A percentile compares a stretch with the other conserved stretches of the same genome.
Conservation (phyloP, 2,797 vertebrate genomes). For the Semaprochilodus insignis region DNA sequence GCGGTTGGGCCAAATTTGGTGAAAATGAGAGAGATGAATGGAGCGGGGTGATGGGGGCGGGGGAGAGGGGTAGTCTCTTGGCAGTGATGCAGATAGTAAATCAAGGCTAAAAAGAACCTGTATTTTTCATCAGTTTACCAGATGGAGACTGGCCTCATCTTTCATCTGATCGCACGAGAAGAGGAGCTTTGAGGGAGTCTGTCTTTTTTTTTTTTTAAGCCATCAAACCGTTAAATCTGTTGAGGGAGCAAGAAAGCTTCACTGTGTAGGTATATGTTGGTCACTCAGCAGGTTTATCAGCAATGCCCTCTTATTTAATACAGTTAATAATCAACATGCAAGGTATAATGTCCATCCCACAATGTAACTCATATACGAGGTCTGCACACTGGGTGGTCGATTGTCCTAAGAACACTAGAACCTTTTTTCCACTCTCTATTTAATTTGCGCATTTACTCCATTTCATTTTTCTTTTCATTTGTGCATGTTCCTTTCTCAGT, state of each 20-base stretch:
- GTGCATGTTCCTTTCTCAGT: too few relatives aligned
- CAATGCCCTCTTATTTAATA: too few relatives aligned
- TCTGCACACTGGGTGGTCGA: too few relatives aligned
- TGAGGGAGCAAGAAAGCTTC: conserved; percentile 6
- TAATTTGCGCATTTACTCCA: too few relatives aligned
- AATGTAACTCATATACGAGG: too few relatives aligned
- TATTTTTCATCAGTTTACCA: conserved; percentile 66
- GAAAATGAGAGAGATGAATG: conserved; percentile 65
- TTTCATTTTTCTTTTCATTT: too few relatives aligned
- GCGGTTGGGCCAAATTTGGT: conserved; percentile 58
- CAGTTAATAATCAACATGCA: too few relatives aligned
- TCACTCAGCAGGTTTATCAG: neutral
- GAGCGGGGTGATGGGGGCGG: conserved; percentile 9
- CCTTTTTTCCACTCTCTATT: too few relatives aligned
- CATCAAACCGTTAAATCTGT: conserved; percentile 13
- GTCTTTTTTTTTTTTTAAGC: conserved; percentile 21
- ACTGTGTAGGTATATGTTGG: neutral
- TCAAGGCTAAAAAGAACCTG: conserved; percentile 64
- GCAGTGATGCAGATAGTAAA: conserved; percentile 64
- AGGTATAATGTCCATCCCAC: too few relatives aligned
- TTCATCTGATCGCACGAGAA: conserved; percentile 52
- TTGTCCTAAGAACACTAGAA: too few relatives aligned
- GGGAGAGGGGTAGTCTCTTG: conserved; percentile 42
- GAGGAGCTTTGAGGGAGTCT: conserved; percentile 12
- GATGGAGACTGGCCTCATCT: conserved; percentile 59